Conservation (phyloP, 2,113 vertebrate genomes). For the Baryphthengus martii region DNA sequence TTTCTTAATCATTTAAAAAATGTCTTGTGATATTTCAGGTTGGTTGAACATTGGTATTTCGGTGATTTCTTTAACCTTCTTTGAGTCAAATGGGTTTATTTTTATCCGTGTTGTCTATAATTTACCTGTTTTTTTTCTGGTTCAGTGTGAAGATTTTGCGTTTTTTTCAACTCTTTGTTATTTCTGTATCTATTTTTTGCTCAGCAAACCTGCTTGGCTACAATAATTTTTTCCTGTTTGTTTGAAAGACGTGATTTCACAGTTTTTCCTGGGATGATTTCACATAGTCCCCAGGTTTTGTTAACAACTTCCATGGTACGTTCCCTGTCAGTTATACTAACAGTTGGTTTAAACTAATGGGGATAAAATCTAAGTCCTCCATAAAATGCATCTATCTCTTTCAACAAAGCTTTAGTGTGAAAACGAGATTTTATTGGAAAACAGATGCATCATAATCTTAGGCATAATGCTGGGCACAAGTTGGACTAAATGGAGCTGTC, state of each 20-base stretch:
- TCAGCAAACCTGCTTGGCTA: neutral
- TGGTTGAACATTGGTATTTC: neutral
- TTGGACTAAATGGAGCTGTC: neutral
- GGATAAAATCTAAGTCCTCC: neutral
- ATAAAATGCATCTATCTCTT: neutral
- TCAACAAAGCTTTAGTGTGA: neutral
- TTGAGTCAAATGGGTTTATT: neutral
- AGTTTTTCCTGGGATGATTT: neutral
- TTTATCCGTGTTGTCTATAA: neutral
- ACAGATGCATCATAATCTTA: neutral
- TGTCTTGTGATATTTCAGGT: neutral
- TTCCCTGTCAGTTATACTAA: neutral
- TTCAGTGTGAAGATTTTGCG: neutral
- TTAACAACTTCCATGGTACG: neutral
- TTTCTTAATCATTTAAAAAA: neutral
- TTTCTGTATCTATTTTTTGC: neutral
- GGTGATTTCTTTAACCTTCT: neutral
- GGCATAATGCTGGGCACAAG: neutral
- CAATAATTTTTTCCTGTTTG: neutral
- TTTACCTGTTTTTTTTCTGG: neutral
- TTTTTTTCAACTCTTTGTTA: neutral
- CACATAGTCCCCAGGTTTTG: neutral
- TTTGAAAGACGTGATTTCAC: neutral
- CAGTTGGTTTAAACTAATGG: neutral
- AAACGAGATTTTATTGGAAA: neutral